Base-by-base conservation (phyloP, 2,113 vertebrate species). In the Semnopithecus entellus region DNA sequence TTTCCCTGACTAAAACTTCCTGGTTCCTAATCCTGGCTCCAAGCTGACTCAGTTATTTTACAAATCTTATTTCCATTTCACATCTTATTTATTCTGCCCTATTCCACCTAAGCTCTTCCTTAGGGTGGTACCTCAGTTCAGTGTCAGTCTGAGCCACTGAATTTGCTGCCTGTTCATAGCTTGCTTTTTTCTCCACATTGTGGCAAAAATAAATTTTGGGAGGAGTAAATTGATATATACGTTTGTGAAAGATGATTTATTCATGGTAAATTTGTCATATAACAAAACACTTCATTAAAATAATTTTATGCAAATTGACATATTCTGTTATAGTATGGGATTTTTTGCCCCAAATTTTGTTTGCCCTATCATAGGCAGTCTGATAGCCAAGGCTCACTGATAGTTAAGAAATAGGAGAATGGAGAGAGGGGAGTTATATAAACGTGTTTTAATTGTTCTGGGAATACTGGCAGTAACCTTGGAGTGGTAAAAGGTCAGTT, bases 51-150 rank as follows among this genome's bases (percentile, higher is more conserved):
- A 82, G 40, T 86, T 88, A 3, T 66, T 86, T 38, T 83, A 96
- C 40, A 96, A 88, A 80, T 92, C 96, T 84, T 68, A 97, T 90
- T 94, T 92, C 38, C 48, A 76, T 89, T 91, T 88, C 68, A 76
- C 59, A 9, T 72, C 27, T 96, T 94, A 90, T 81, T 94, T 97
- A 87, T 81, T 95, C 61, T 91, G 6, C 40, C 25, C 13, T 86
- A 22, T 87, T 97, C 52, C 40, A 87, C n/a, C 48, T 88, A 96
- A 96, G 20, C 32, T 94, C 43, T 94, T 91, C 30, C 90, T 75
- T 52, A 91, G 12, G 38, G 2, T 66, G 22, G 23, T 84, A 72
- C 30, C 22, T 59, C 57, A 92, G 80, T 43, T 22, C 35, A 79
- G 23, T 79, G 70, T 80, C 27, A 3, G 61, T 59, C 18, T 52